Base-by-base conservation (phyloP, 2,888 invertebrate species). In the Phragmatobia fuliginosa region DNA sequence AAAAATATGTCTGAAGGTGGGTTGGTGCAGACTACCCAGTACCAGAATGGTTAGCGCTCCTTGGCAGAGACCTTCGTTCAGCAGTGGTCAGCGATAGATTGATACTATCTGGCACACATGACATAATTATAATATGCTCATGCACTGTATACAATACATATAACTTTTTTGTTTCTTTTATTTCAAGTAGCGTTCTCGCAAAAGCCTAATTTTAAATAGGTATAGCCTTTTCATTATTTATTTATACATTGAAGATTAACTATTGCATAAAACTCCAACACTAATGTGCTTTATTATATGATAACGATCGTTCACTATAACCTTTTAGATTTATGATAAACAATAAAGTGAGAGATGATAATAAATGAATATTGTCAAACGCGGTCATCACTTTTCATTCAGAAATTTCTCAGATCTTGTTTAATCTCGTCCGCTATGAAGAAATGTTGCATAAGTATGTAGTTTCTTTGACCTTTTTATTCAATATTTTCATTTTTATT, bases 401-500 rank as follows among this genome's bases (percentile, higher is more conserved):
- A 62, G 25, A 60, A 25, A 69, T 69, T 72, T 77, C 62, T 66
- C 68, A 73, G 70, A 49, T 66, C 18, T 45, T n/a, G 49, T 56
- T 14, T 45, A 71, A 66, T 64, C 58, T 62, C 61, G 64, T 62
- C 33, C 36, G 41, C 68, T 41, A 60, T 69, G 61, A 70, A 67
- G 58, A 70, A 79, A 70, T 38, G 60, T 82, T 82, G 60, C 68
- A 72, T 72, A 70, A 72, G 73, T 14, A 14, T 56, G 56, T 56
- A 11, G 71, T 70, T 69, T 62, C 63, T 69, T 68, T 18, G 74
- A 77, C 78, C 73, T 81, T 77, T 75, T 73, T 70, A 62, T 64
- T 33, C 56, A 59, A 21, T 62, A 67, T 73, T 74, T 74, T 79
- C 70, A 69, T 68, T 74, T 78, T 80, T 78, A 52, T 67, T 72